Evolutionary conservation across 2,113 vertebrate genomes (phyloP), one percentile per base, ranked within the genome.

Genomic region (Lutjanus erythropterus): DNA sequence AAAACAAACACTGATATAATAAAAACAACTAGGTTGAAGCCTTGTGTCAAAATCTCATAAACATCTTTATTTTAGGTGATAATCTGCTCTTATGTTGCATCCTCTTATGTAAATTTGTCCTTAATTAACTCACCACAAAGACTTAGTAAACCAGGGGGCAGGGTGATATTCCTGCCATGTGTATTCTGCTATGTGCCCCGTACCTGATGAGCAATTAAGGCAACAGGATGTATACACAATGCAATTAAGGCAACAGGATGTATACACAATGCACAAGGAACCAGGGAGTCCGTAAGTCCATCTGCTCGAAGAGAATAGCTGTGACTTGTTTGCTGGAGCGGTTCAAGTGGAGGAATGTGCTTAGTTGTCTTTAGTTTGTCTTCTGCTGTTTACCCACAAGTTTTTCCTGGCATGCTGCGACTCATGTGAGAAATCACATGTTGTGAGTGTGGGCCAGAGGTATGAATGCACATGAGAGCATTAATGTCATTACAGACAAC

Each of bases 161-260:
- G 46, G 8, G 25, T n/a, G 0, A 4, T 5, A 3, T 29, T 47
- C 39, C 55, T 47, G 44, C 6, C 10, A 8, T 49, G 44, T 66
- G 41, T 65, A 14, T 35, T 15, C 29, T 23, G 19, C 29, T 23
- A 6, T 19, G 41, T 47, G 23, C 23, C 9, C 47, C 3, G 25
- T 23, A 33, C 39, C 21, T 46, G 39, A 14, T 46, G 23, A 67
- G 64, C 41, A 6, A 12, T 49, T 14, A 11, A 35, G 4, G 29
- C n/a, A 10, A 37, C 61, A 47, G 74, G n/a, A 49, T 68, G 41
- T n/a, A 5, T 2, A 29, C 59, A 33, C 59, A 76, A 46, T 47
- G 41, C 52, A 6, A 12, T 49, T 14, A 11, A 35, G 4, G 29
- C n/a, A 10, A 37, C 61, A 47, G 74, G n/a, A 49, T 68, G 41